Evolutionary conservation across 1,140 invertebrate species (phyloP), one percentile per base, ranked within the genome.

Genomic region (Drosophila persimilis): DNA sequence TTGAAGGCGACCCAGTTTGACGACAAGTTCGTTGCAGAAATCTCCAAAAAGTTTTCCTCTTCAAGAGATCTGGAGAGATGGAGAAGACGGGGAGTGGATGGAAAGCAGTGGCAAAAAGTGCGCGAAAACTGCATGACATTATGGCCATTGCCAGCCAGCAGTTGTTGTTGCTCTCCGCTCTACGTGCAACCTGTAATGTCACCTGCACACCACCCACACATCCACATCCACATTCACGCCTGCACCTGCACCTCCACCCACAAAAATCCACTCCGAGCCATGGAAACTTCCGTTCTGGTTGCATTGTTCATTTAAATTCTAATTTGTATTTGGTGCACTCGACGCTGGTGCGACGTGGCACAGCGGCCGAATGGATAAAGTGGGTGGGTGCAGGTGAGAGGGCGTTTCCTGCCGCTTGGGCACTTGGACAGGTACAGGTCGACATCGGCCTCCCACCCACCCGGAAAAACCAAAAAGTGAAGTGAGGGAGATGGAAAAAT

Each of bases 231-330:
- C 24, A 26, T 26, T 5, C 24, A 26, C 24, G 0, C 24, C 24
- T 3, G 5, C 24, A 3, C 24, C 24, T 6, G 15, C 31, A 43
- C 24, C 24, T 6, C 13, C 31, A 43, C 22, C 41, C 11, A 45
- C 22, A 50, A 41, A 64, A 73, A 74, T 59, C 64, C 62, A 64
- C 57, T 50, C 72, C 63, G 58, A 81, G 60, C 46, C 58, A 74
- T 64, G 35, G 46, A 73, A 62, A 86, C 81, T 86, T 86, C 83
- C 81, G 81, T 53, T 78, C 74, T 67, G 78, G 73, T 78, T 86
- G 81, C 81, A 86, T 88, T 86, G 81, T 88, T 86, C 81, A 86
- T 86, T 86, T 86, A 86, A 86, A 86, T 86, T 86, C 83, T 86
- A 86, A 86, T 86, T 86, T 86, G 81, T 86, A 86, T 86, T 86